Evolutionary conservation across 2,797 vertebrate genomes (phyloP).

Genomic region (Halcyon leucocephala): DNA sequence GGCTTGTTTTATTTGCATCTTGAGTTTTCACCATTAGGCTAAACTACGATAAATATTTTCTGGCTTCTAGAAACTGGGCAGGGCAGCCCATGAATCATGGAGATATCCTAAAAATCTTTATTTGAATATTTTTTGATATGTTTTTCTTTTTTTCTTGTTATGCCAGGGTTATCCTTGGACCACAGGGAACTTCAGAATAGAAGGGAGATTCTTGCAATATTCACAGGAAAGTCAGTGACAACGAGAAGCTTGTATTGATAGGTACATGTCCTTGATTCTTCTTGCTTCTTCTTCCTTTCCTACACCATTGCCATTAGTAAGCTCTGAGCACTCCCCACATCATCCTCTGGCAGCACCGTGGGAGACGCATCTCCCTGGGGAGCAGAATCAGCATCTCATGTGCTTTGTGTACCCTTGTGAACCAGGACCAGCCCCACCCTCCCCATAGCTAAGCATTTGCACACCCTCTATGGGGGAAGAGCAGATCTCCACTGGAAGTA

Average conservation of each 20-base stretch:
- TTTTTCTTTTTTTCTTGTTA: background rate
- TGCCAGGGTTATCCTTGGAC: background rate
- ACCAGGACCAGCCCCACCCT: background rate
- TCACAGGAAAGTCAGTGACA: background rate
- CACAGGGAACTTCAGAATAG: background rate
- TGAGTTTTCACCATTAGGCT: background rate
- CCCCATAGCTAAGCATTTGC: rapidly evolving
- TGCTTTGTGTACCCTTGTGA: background rate
- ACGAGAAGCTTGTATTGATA: background rate
- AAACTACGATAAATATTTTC: background rate
- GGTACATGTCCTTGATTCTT: background rate
- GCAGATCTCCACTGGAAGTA: background rate
- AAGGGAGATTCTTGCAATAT: background rate
- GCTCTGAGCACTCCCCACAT: background rate
- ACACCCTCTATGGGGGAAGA: background rate
- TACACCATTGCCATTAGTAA: background rate
- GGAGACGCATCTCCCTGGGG: rapidly evolving
- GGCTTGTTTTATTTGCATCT: background rate
- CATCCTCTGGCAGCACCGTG: background rate
- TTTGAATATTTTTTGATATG: background rate
- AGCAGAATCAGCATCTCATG: background rate
- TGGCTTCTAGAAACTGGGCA: background rate
- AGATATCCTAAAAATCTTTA: background rate
- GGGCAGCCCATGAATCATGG: background rate
- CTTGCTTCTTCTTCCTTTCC: background rate